Conservation (phyloP, 1,140 invertebrate species). For the Calycopis cecrops region DNA sequence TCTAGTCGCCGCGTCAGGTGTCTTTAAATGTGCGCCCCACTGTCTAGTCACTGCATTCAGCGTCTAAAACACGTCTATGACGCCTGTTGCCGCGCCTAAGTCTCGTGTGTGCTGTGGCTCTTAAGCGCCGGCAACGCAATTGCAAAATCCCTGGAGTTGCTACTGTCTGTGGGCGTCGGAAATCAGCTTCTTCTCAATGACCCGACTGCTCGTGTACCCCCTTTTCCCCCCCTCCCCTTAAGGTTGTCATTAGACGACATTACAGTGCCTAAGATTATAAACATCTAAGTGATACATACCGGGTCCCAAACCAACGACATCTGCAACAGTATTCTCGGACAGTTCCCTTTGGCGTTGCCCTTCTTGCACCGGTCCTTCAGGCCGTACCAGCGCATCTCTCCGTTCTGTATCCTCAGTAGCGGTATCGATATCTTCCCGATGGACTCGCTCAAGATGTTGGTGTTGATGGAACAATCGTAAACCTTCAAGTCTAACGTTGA, state of each 20-base stretch:
- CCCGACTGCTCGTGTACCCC: too few relatives aligned
- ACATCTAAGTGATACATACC: constrained; percentile 38
- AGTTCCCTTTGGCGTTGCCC: constrained; percentile 48
- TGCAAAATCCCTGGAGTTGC: too few relatives aligned
- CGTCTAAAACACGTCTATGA: too few relatives aligned
- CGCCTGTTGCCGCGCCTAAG: too few relatives aligned
- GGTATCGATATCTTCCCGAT: constrained; percentile 56
- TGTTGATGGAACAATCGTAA: constrained; percentile 43
- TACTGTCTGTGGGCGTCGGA: too few relatives aligned
- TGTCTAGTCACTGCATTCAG: too few relatives aligned
- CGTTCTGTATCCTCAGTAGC: constrained; percentile 44
- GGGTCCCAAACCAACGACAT: constrained; percentile 58
- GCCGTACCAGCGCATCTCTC: constrained; percentile 48
- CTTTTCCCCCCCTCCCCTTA: too few relatives aligned
- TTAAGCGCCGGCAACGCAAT: too few relatives aligned
- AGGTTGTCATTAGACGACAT: not conserved
- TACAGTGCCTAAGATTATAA: not conserved
- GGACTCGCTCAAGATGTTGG: constrained; percentile 84
- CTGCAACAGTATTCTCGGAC: constrained; percentile 69
- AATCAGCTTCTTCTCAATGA: too few relatives aligned
- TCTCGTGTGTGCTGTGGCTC: too few relatives aligned
- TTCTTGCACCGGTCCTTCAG: constrained; percentile 49
- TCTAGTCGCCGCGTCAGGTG: too few relatives aligned
- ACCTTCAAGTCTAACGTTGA: constrained; percentile 95
- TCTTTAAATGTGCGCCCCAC: too few relatives aligned